phyloP scores from a whole-genome alignment of 2,888 invertebrate genomes.

The Epinotia demarniana region DNA sequence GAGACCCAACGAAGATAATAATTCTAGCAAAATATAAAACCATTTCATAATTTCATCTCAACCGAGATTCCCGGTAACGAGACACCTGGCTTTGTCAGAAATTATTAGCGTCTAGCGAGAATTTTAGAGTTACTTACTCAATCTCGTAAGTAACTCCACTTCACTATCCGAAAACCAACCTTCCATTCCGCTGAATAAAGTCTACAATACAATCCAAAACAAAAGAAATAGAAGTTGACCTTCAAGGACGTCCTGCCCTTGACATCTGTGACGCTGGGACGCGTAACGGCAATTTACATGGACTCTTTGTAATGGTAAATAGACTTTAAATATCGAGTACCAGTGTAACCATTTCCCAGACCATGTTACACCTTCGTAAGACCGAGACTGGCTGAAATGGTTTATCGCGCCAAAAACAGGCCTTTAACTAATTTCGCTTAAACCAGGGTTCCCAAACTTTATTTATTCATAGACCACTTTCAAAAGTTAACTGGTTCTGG shows the following conservation, averaged over 20 bases:
- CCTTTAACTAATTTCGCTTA: background rate
- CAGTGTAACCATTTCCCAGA: background rate
- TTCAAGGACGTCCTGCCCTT: conserved; percentile 18
- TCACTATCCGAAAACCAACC: background rate
- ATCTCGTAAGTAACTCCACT: background rate
- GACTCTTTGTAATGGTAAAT: background rate
- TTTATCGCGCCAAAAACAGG: conserved; percentile 16
- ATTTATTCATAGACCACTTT: no score
- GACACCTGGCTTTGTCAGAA: conserved; percentile 18
- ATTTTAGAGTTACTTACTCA: background rate
- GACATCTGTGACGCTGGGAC: background rate
- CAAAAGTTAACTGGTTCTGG: no score
- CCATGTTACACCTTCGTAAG: background rate
- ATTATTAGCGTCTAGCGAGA: conserved; percentile 24
- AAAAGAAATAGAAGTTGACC: background rate
- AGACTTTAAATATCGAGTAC: background rate
- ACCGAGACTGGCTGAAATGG: conserved; percentile 5
- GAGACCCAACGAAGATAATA: conserved; percentile 6
- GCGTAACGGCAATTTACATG: background rate
- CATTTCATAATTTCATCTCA: conserved; percentile 13
- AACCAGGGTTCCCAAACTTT: no score
- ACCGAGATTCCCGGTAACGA: conserved; percentile 15
- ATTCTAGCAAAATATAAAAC: conserved; percentile 11
- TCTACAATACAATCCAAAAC: background rate
- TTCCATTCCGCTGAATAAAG: background rate